Percentiles rank a stretch among this genome's conserved stretches.
Evolutionary conservation across 2,797 vertebrate species (phyloP).

Genomic region (Phrynocephalus vlangalii): DNA sequence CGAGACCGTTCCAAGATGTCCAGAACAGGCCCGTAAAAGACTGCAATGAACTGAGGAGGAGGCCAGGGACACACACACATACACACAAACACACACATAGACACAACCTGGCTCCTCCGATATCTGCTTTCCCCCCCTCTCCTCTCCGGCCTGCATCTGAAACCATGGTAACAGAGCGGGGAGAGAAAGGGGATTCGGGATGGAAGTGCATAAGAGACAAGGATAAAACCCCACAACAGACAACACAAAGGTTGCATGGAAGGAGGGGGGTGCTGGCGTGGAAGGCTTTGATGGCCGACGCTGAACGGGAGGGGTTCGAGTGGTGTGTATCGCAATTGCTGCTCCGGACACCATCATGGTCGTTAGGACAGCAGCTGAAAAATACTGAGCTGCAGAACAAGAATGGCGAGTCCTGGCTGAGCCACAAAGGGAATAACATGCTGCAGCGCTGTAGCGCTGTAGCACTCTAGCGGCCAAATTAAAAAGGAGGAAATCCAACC

Average conservation of each 20-base stretch:
- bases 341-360: too few species aligned
- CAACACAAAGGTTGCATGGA: conserved; percentile 7
- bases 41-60: too few species aligned
- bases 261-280: background rate
- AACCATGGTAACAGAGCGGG: conserved; percentile 31
- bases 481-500: too few species aligned
- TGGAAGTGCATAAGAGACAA: conserved; percentile 3
- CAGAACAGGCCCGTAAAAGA: too few species aligned
- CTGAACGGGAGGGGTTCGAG: background rate
- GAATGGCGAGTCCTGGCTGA: too few species aligned
- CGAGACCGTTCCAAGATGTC: too few species aligned
- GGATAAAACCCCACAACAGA: conserved; percentile 1
- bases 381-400: too few species aligned
- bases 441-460: too few species aligned
- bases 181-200: background rate
- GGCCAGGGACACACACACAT: too few species aligned
- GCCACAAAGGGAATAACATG: too few species aligned
- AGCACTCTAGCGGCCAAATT: too few species aligned
- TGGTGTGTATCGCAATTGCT: background rate
- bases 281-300: background rate
- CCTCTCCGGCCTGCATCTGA: background rate
- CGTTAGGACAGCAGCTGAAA: background rate
- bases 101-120: background rate
- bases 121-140: background rate
- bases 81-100: background rate